Evolutionary conservation across 2,888 invertebrate species (phyloP).

Genomic region (Limnephilus auricula): DNA sequence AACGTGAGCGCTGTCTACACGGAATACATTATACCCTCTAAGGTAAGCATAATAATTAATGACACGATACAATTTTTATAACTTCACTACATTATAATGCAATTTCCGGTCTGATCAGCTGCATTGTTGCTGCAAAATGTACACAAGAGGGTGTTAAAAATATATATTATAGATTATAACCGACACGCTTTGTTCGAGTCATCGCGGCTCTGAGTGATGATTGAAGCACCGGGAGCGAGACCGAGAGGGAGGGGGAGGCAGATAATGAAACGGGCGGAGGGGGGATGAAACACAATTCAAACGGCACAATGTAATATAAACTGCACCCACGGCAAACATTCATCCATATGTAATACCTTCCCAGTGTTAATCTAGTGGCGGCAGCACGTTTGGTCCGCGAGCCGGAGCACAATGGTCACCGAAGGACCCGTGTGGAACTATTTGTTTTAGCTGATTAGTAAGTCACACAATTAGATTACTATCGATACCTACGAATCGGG

Average conservation of each 20-base stretch:
- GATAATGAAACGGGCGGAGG: slow-evolving; percentile 50
- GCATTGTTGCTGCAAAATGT: slow-evolving; percentile 37
- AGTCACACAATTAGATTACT: slow-evolving; percentile 65
- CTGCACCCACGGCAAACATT: slow-evolving; percentile 65
- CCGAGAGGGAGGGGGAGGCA: slow-evolving; percentile 35
- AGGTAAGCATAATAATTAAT: slow-evolving; percentile 17
- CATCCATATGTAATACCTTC: slow-evolving; percentile 65
- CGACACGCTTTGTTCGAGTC: slow-evolving; percentile 39
- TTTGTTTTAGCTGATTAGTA: slow-evolving; percentile 66
- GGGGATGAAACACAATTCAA: slow-evolving; percentile 58
- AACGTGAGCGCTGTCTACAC: neutral
- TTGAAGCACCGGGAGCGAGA: neutral
- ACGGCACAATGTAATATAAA: slow-evolving; percentile 66
- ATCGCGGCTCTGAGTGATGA: slow-evolving; percentile 19
- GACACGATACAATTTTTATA: slow-evolving; percentile 20
- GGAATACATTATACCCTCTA: slow-evolving; percentile 17
- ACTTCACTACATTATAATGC: slow-evolving; percentile 22
- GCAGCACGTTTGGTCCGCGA: slow-evolving; percentile 16
- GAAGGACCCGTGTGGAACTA: slow-evolving; percentile 51
- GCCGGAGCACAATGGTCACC: slow-evolving; percentile 25
- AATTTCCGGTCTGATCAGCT: slow-evolving; percentile 45
- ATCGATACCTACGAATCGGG: slow-evolving; percentile 63
- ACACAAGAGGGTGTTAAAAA: slow-evolving; percentile 39
- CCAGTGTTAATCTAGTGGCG: slow-evolving; percentile 65
- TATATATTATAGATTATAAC: slow-evolving; percentile 10